phyloP scores from a whole-genome alignment of 2,888 invertebrate species.

The Trypoxylon attenuatum region DNA sequence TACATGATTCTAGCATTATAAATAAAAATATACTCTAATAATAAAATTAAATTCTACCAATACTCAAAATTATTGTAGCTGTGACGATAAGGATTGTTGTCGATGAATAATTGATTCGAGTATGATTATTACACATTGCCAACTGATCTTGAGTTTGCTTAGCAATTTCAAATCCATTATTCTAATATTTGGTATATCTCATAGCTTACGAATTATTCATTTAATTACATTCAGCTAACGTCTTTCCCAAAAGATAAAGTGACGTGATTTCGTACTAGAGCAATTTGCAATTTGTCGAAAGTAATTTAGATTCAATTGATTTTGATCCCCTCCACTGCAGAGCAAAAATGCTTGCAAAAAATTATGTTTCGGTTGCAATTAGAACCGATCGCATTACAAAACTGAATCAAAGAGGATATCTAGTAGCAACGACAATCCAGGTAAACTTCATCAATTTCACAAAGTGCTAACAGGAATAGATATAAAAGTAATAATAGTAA shows the following conservation, averaged over 20 bases:
- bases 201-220: too few relatives aligned
- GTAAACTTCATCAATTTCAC: conserved; percentile 34
- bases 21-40: conserved; percentile 39
- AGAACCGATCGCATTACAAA: background rate
- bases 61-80: conserved; percentile 21
- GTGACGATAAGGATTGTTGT: background rate
- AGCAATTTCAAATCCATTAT: too few relatives aligned
- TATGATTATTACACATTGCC: too few relatives aligned
- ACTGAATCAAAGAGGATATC: too few relatives aligned
- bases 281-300: background rate
- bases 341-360: too few relatives aligned
- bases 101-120: too few relatives aligned
- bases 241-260: background rate
- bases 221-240: too few relatives aligned
- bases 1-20: conserved; percentile 31
- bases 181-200: too few relatives aligned
- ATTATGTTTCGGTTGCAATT: background rate
- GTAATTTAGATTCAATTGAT: too few relatives aligned
- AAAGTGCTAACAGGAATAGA: conserved; percentile 35
- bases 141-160: too few relatives aligned
- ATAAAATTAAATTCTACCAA: conserved; percentile 28
- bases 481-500: conserved; percentile 43
- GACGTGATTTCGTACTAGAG: too few relatives aligned
- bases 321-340: too few relatives aligned
- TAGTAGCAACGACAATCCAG: conserved; percentile 10